Evolutionary conservation across 2,888 invertebrate genomes (phyloP), one percentile per base, ranked within the genome.

Genomic region (Polyommatus iphigenia): DNA sequence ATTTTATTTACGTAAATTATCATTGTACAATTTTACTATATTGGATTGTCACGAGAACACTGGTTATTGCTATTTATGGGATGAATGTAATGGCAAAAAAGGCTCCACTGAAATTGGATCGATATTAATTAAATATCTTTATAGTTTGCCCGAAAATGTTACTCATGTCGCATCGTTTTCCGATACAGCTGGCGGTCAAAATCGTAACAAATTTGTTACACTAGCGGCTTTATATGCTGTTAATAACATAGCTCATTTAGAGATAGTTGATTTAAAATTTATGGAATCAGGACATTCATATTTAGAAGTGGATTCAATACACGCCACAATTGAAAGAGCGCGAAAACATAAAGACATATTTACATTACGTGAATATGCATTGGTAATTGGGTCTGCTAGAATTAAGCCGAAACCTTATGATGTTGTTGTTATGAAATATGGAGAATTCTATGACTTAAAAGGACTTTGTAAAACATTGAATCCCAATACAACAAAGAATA

Each of bases 41-140:
- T 29, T 29, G 1, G 71, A 71, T 29, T 29, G 29, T 29, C 71
- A 29, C 29, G 5, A 24, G 15, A 71, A 29, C 5, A 29, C 24
- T 71, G 71, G 32, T 5, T 32, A 32, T 29, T 71, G 71, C 3
- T 71, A 71, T 71, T 8, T 71, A 13, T 32, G 71, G 71, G 29
- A 71, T 29, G 71, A 71, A 15, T 71, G 71, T 32, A 71, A 71
- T 71, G 71, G 54, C 13, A 54, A 71, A 29, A 71, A 71, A 71
- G 71, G 71, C 13, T 29, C 29, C 29, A 71, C 24, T 32, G 71
- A 71, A 29, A 71, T 71, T 5, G 71, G 29, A 32, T 29, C 71
- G 8, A 29, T 71, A 29, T 32, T 29, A 13, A 13, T 71, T 32
- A 71, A 71, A 71, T 71, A 71, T 71, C 29, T 71, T 8, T 8